Evolutionary conservation across 2,888 invertebrate species (phyloP).

Genomic region (Ceramica pisi): DNA sequence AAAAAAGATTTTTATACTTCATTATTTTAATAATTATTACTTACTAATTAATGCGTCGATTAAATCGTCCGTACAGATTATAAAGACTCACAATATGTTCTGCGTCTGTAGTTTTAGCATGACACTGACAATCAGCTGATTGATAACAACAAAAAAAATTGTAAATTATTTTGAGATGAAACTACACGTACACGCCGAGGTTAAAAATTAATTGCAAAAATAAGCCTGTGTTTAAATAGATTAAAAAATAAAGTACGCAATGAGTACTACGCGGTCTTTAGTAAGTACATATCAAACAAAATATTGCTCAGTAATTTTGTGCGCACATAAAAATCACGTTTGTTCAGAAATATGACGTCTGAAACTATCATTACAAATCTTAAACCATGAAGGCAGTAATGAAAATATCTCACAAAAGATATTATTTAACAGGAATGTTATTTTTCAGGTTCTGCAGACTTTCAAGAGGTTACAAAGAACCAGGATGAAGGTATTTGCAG

Average conservation of each 20-base stretch:
- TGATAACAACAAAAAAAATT: not conserved
- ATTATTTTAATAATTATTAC: too few species aligned
- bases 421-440: not conserved
- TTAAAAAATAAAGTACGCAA: conserved; percentile 18
- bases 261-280: conserved; percentile 64
- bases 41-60: too few species aligned
- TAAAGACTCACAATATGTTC: too few species aligned
- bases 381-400: not conserved
- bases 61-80: too few species aligned
- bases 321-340: not conserved
- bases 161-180: not conserved
- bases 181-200: not conserved
- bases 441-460: conserved; percentile 91
- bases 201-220: not conserved
- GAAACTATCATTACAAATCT: not conserved
- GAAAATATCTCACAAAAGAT: not conserved
- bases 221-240: too few species aligned
- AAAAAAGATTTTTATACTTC: too few species aligned
- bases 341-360: not conserved
- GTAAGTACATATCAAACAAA: conserved; percentile 57
- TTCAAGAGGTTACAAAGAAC: conserved; percentile 94
- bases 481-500: conserved; percentile 92
- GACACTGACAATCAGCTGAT: conserved; percentile 12
- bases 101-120: too few species aligned
- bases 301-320: not conserved